Conservation (phyloP, 2,797 vertebrate genomes). For the Melanotaenia parkinsoni region DNA sequence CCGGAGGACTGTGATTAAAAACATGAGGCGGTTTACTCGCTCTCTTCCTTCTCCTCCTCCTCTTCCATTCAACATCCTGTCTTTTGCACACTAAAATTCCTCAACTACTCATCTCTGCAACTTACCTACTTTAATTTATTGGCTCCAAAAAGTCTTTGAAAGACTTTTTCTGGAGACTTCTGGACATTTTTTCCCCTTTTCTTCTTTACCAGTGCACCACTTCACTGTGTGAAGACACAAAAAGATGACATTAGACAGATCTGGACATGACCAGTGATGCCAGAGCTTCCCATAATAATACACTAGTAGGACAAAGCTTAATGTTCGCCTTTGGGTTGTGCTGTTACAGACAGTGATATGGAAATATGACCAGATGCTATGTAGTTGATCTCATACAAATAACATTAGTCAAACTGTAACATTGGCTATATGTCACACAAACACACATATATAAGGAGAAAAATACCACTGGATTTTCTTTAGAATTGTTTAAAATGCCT, state of each 20-base stretch:
- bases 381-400: slow-evolving; percentile 40
- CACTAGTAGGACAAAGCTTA: slow-evolving; percentile 30
- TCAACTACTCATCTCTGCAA: slow-evolving; percentile 54
- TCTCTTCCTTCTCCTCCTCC: slow-evolving; percentile 48
- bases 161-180: slow-evolving; percentile 8
- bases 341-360: slow-evolving; percentile 17
- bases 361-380: slow-evolving; percentile 19
- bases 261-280: slow-evolving; percentile 45
- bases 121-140: slow-evolving; percentile 43
- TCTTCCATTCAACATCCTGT: slow-evolving; percentile 63
- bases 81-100: slow-evolving; percentile 59
- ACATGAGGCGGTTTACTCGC: slow-evolving; percentile 68
- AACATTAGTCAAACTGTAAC: slow-evolving; percentile 2
- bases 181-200: slow-evolving; percentile 7
- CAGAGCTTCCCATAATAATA: slow-evolving; percentile 48
- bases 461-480: slow-evolving; percentile 70
- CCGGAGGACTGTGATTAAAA: slow-evolving; percentile 78
- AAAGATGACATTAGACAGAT: slow-evolving; percentile 41
- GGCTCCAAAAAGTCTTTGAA: slow-evolving; percentile 8
- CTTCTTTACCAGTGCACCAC: slow-evolving; percentile 16
- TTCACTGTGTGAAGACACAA: neutral
- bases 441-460: slow-evolving; percentile 22
- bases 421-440: no score
- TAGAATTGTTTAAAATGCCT: slow-evolving; percentile 77
- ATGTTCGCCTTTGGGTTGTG: slow-evolving; percentile 28